Evolutionary conservation across 2,797 vertebrate species (phyloP).

Genomic region (Danio jaintianensis): DNA sequence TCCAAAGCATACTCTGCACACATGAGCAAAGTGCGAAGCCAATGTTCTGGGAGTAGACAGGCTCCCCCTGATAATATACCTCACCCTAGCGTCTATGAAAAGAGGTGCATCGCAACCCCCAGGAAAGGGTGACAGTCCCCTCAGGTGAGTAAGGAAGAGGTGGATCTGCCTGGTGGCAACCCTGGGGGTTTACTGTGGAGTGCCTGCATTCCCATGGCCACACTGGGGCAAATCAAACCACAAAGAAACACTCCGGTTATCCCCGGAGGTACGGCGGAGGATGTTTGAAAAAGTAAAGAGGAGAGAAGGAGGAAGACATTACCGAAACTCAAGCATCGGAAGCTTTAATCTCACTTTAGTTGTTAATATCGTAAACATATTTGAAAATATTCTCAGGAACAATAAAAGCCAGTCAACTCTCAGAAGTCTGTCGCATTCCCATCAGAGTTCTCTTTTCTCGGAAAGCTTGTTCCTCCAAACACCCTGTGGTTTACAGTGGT

Average conservation of each 20-base stretch:
- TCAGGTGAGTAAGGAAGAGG: slow-evolving; percentile 65
- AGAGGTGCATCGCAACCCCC: slow-evolving; percentile 67
- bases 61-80: slow-evolving; percentile 56
- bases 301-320: slow-evolving; percentile 20
- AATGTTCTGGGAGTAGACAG: slow-evolving; percentile 61
- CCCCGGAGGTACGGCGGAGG: slow-evolving; percentile 48
- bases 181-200: slow-evolving; percentile 53
- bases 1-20: slow-evolving; percentile 47
- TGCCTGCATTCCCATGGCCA: slow-evolving; percentile 50
- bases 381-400: slow-evolving; percentile 15
- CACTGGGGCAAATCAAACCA: slow-evolving; percentile 62
- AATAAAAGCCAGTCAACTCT: slow-evolving; percentile 38
- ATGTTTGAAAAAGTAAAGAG: slow-evolving; percentile 43
- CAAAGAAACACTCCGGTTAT: slow-evolving; percentile 37
- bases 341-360: slow-evolving; percentile 46
- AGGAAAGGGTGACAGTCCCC: slow-evolving; percentile 73
- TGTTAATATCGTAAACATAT: slow-evolving; percentile 53
- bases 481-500: slow-evolving; percentile 41
- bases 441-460: slow-evolving; percentile 24
- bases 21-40: slow-evolving; percentile 46
- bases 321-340: slow-evolving; percentile 35
- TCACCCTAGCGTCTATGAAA: slow-evolving; percentile 62
- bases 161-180: slow-evolving; percentile 62
- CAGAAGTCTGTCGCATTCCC: slow-evolving; percentile 34
- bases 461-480: slow-evolving; percentile 41